These are phyloP conservation scores for Brachionus sp. DNA, from an alignment of 1,140 invertebrate genomes.

Conservation along the genomic window DNA sequence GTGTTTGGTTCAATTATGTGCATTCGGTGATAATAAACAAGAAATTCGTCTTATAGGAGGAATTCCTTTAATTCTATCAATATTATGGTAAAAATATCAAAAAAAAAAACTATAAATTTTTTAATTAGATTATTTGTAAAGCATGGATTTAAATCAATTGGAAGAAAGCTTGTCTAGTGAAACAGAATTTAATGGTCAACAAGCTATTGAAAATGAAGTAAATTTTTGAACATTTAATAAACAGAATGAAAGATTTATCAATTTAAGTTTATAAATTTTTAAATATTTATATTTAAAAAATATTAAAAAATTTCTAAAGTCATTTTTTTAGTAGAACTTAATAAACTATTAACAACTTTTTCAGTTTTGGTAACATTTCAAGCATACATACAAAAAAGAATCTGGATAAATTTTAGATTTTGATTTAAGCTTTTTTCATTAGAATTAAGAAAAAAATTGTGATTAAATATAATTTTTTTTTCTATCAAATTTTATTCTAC, in stretches of 20 bases:
- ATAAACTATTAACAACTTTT: too few species aligned
- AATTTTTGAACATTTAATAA: background rate
- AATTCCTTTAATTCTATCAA: conserved; percentile 57
- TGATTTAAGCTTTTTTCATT: too few species aligned
- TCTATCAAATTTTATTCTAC: too few species aligned
- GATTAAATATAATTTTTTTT: too few species aligned
- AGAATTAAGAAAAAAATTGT: too few species aligned
- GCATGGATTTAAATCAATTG: conserved; percentile 30
- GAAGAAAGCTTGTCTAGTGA: conserved; percentile 38
- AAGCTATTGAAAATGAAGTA: background rate
- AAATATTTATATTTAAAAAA: background rate
- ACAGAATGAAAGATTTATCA: too few species aligned
- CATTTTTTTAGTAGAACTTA: too few species aligned
- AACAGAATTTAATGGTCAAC: conserved; percentile 47
- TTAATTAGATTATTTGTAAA: background rate
- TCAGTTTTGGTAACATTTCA: too few species aligned
- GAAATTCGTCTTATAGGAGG: conserved; percentile 58
- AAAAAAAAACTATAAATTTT: background rate
- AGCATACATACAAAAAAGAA: too few species aligned
- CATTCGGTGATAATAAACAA: conserved; percentile 55
- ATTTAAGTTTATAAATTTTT: too few species aligned
- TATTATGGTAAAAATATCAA: conserved; percentile 48
- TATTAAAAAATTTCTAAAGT: background rate
- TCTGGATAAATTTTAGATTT: too few species aligned
- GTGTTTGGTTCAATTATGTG: conserved; percentile 58